Evolutionary conservation across 2,797 vertebrate genomes (phyloP), one percentile per base, ranked within the genome.

Genomic region (Nannoperca obscura): DNA sequence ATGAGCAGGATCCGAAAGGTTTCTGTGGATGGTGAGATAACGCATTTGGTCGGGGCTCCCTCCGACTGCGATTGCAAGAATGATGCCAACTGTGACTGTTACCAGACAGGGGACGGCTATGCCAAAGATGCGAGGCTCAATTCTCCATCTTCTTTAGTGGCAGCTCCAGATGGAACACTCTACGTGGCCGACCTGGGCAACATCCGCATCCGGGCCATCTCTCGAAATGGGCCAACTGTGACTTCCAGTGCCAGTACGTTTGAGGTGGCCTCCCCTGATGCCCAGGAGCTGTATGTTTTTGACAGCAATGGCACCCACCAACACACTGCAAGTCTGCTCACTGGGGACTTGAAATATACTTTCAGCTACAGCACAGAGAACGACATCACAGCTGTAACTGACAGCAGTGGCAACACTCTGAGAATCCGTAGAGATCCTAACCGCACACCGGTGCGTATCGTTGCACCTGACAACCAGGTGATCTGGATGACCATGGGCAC

Each of bases 71-170:
- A 99, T 83, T 99, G 98, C 93, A 99, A 99, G 92, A 99, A 97
- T 0, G 98, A 99, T 20, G 97, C 97, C 92, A 99, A 98, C 93
- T 99, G 98, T n/a, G 98, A 99, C 94, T 99, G 98, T 66, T 99
- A 99, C 88, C 97, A 98, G 88, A 96, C 93, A 1, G 98, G 98
- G 3, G 98, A 99, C 0, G 98, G 98, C 71, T 99, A 99, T 4
- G 98, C 98, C 89, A 99, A 99, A 88, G 98, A 99, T 5, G 97
- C 98, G 58, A 96, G 97, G 83, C 96, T 99, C 65, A 99, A 96
- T 4, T 96, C 95, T 0, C 98, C 98, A 0, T 99, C 98, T 47
- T 99, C 98, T 27, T 93, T 99, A 38, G 97, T 97, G 3, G 96
- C 96, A 17, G 97, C 97, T 72, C 98, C 98, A 0, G 98, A 99